Conservation (phyloP, 2,113 vertebrate species). For the Corapipo altera region DNA sequence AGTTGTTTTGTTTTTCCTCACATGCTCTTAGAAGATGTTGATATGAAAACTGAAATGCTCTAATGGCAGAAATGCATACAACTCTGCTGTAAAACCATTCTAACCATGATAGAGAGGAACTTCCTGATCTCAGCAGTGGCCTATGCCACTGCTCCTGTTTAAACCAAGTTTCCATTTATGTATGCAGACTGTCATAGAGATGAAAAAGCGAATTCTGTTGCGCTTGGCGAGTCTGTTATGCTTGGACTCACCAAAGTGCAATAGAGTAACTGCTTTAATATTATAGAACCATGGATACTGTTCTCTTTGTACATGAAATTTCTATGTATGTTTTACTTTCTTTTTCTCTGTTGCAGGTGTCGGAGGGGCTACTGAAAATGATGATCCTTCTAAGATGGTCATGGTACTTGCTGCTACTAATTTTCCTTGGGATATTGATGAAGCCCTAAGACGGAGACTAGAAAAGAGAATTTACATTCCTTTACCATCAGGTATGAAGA, state of each 20-base stretch:
- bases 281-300: neutral
- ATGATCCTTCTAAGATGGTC: conserved; percentile 98
- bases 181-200: neutral
- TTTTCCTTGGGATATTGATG: conserved; percentile 99
- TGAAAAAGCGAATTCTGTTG: neutral
- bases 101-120: neutral
- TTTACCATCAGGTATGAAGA: conserved; percentile 88
- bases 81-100: neutral
- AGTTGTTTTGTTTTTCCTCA: neutral
- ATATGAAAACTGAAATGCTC: neutral
- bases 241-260: neutral
- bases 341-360: conserved; percentile 80
- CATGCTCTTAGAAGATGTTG: neutral
- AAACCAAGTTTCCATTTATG: neutral
- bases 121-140: neutral
- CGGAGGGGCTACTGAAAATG: conserved; percentile 90
- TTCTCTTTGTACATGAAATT: neutral
- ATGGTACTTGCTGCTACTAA: conserved; percentile 99
- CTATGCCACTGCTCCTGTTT: neutral
- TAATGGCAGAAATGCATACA: neutral
- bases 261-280: neutral
- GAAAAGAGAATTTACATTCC: conserved; percentile 99
- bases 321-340: neutral
- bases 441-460: conserved; percentile 90
- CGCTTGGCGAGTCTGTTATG: neutral